phyloP scores from a whole-genome alignment of 2,113 vertebrate species.

The Lepisosteus osseus region DNA sequence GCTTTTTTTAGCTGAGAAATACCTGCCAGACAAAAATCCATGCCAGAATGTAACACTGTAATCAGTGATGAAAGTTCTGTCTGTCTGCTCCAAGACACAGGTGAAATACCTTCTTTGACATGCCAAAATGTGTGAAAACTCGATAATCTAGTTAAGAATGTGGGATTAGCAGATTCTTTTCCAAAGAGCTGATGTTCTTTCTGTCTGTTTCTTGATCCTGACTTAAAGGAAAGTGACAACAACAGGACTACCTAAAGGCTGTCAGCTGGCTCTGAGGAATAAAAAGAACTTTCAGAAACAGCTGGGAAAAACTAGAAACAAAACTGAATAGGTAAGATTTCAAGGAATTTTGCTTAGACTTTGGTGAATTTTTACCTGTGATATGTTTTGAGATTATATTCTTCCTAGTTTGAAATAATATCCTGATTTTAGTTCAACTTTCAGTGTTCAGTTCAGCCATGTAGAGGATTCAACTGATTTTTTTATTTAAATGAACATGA shows the following conservation, averaged over 20 bases:
- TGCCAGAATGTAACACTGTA: constrained; percentile 46
- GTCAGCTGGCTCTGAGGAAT: too few species aligned
- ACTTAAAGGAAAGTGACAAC: constrained; percentile 31
- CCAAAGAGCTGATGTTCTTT: constrained; percentile 51
- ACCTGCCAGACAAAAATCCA: constrained; percentile 51
- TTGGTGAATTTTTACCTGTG: too few species aligned
- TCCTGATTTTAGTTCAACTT: too few species aligned
- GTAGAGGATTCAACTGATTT: too few species aligned
- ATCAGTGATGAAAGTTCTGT: constrained; percentile 54
- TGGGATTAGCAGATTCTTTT: constrained; percentile 62
- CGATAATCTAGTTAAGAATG: constrained; percentile 71
- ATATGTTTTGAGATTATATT: too few species aligned
- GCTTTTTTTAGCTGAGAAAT: constrained; percentile 34
- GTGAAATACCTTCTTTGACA: constrained; percentile 70
- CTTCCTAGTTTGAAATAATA: too few species aligned
- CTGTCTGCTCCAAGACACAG: constrained; percentile 65
- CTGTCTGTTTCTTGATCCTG: constrained; percentile 39
- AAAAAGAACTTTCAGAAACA: too few species aligned
- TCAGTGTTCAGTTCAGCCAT: too few species aligned
- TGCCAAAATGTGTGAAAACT: constrained; percentile 51
- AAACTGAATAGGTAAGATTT: too few species aligned
- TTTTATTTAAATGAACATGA: too few species aligned
- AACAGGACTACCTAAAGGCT: not conserved
- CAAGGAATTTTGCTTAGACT: too few species aligned
- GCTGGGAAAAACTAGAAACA: too few species aligned